These are phyloP conservation scores for Podarcis muralis DNA, from an alignment of 2,113 vertebrate species.

Conservation along the genomic window DNA sequence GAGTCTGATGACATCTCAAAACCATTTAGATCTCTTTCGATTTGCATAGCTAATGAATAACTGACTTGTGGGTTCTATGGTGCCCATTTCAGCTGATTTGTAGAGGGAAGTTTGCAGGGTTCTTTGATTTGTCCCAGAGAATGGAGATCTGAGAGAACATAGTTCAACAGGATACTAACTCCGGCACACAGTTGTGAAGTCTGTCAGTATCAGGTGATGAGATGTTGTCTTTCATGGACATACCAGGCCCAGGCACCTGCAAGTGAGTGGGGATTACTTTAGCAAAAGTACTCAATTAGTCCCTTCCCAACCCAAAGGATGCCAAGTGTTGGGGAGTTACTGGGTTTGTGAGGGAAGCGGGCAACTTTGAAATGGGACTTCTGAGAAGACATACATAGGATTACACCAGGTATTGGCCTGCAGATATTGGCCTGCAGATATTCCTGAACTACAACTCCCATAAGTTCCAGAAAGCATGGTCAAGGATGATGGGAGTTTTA, in stretches of 20 bases:
- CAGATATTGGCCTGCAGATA: too few species aligned
- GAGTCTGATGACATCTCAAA: neutral
- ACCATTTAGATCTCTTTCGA: neutral
- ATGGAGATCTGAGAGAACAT: neutral
- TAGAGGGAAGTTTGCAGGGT: neutral
- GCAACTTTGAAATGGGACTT: neutral
- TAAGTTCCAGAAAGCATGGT: too few species aligned
- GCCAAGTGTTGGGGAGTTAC: neutral
- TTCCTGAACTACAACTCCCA: too few species aligned
- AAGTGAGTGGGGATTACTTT: neutral
- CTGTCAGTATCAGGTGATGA: neutral
- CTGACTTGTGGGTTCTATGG: neutral
- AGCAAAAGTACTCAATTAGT: neutral
- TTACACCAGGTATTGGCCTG: too few species aligned
- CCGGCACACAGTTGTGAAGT: neutral
- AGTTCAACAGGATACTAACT: neutral
- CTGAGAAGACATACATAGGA: neutral
- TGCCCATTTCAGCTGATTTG: too few species aligned
- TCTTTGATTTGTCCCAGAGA: neutral
- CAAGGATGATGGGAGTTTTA: too few species aligned
- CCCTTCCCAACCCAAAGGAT: neutral
- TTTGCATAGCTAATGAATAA: neutral
- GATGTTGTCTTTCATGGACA: neutral
- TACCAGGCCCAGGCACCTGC: neutral
- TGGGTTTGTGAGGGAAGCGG: too few species aligned